Base-by-base conservation (phyloP, 2,888 invertebrate species). In the Oscheius onirici region DNA sequence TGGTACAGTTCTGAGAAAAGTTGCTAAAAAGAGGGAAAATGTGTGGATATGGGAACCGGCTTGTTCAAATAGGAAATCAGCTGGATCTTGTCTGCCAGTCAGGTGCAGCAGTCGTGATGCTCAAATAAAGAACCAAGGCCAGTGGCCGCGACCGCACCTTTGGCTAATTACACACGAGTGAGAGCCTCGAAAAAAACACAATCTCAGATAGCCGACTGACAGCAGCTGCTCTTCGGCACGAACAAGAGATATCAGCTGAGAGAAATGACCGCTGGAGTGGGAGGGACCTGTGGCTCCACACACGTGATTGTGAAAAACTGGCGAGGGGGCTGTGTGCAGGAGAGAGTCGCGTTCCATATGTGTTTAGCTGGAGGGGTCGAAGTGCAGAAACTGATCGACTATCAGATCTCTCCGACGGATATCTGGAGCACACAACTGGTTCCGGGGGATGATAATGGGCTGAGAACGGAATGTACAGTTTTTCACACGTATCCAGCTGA, bases 151-250 rank as follows among this genome's bases (percentile, higher is more conserved):
- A n/a, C 34, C 69, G 22, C 54, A 66, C 57, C 55, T 57, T 44
- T 57, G 57, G 66, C 66, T 66, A 57, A 68, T 55, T 57, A 68
- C 46, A 68, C 68, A 57, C 67, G 60, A 17, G 6, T 24, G 46
- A 49, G 52, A 57, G 43, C 26, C 24, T 20, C 41, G 51, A n/a
- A 17, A 34, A n/a, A 34, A 34, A 54, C n/a, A 20, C n/a, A 17
- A n/a, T n/a, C n/a, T n/a, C n/a, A 51, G 24, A 20, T 17, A 11
- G 8, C 20, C 51, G 51, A 46, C 46, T 46, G 46, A 13, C n/a
- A 46, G n/a, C 46, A 46, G 46, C 24, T 24, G 51, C 13, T 17
- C 24, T 51, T 17, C 11, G 20, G 20, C 46, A 46, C 46, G 20
- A n/a, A 46, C 46, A 46, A 46, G 46, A 46, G 63, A 52, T 44